A percentile compares a stretch with the other conserved stretches of the same genome.
phyloP scores from a whole-genome alignment of 2,113 vertebrate genomes.

The Cryptotis parvus region DNA sequence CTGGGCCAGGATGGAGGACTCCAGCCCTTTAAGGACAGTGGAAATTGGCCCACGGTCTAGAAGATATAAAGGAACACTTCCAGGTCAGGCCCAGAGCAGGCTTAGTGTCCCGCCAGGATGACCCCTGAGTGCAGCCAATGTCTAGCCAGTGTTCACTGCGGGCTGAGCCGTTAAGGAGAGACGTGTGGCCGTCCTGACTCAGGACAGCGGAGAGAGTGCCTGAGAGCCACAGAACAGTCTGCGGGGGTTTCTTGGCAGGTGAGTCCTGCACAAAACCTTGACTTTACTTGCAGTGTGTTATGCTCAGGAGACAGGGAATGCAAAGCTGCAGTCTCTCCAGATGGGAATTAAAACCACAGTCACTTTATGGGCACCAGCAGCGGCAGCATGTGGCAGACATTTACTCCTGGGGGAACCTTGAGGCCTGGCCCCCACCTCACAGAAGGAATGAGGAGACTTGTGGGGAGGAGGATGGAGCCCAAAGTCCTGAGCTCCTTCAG shows the following conservation, averaged over 20 bases:
- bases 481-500: neutral
- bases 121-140: neutral
- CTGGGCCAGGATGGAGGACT: neutral
- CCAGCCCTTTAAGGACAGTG: too few species aligned
- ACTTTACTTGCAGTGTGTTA: neutral
- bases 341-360: neutral
- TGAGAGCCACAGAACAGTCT: accelerated
- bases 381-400: neutral
- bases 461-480: neutral
- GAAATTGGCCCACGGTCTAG: neutral
- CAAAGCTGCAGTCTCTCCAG: too few species aligned
- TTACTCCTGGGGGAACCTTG: accelerated
- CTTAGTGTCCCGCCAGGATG: neutral
- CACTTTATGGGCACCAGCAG: neutral
- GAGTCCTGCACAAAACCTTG: neutral
- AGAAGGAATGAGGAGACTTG: neutral
- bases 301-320: neutral
- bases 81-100: neutral
- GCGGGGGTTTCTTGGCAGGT: too few species aligned
- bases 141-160: neutral
- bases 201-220: neutral
- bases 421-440: neutral
- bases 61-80: neutral
- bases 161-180: neutral
- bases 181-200: neutral